phyloP scores from a whole-genome alignment of 2,888 invertebrate genomes.

The Chromoteleia sp. region DNA sequence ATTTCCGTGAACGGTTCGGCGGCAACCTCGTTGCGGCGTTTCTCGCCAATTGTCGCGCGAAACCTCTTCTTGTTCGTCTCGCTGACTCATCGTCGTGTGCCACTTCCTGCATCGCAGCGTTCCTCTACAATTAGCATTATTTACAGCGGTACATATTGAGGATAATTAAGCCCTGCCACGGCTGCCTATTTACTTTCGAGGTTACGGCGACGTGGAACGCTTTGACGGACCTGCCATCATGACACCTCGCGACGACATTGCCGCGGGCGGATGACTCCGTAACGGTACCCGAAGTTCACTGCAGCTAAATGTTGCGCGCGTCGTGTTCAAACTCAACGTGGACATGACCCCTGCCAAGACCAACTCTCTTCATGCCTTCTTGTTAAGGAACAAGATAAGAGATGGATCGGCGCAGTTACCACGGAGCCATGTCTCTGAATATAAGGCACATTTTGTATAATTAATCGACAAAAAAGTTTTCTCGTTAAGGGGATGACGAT shows the following conservation, averaged over 20 bases:
- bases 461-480: constrained; percentile 3
- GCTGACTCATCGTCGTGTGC: constrained; percentile 66
- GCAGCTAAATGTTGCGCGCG: constrained; percentile 31
- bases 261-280: constrained; percentile 48
- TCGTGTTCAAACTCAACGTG: constrained; percentile 45
- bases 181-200: constrained; percentile 65
- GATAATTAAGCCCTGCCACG: constrained; percentile 66
- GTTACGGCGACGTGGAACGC: constrained; percentile 57
- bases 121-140: constrained; percentile 69
- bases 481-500: neutral
- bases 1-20: constrained; percentile 56
- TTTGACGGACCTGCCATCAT: constrained; percentile 65
- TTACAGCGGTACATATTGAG: constrained; percentile 63
- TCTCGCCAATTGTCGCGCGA: constrained; percentile 65
- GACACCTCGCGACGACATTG: constrained; percentile 68
- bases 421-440: constrained; percentile 18
- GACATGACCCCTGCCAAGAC: constrained; percentile 38
- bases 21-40: constrained; percentile 43
- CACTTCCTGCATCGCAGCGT: constrained; percentile 66
- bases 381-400: constrained; percentile 36
- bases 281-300: constrained; percentile 56
- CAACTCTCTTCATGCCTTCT: constrained; percentile 13
- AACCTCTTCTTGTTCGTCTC: constrained; percentile 63
- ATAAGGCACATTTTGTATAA: constrained; percentile 17
- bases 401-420: constrained; percentile 36